Evolutionary conservation across 2,888 invertebrate genomes (phyloP).

Genomic region (Drosophila atroscutellata): DNA sequence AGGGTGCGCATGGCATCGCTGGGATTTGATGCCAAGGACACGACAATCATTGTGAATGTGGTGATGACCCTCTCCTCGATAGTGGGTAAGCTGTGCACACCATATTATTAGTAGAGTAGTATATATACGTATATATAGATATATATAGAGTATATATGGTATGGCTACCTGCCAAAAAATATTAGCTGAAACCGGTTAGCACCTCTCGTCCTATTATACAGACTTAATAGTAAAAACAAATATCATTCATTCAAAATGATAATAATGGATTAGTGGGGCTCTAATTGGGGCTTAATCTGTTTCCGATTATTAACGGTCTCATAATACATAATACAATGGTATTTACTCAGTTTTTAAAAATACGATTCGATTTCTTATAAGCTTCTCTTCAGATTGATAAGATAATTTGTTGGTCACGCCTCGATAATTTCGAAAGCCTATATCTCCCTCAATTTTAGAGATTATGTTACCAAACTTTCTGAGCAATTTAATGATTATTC

Average conservation of each 20-base stretch:
- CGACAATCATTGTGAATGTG: constrained; percentile 90
- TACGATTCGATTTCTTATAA: neutral
- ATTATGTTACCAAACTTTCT: neutral
- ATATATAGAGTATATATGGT: no score
- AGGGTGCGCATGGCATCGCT: constrained; percentile 87
- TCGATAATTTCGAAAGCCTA: no score
- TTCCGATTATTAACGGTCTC: neutral
- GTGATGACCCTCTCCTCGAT: constrained; percentile 89
- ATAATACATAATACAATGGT: no score
- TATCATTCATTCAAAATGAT: neutral
- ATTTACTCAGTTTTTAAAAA: neutral
- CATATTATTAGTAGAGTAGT: neutral
- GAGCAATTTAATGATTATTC: neutral
- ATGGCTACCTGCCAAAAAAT: no score
- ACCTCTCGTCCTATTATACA: no score
- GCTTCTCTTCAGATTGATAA: neutral
- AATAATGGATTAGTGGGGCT: neutral
- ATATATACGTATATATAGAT: neutral
- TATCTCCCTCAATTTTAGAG: neutral
- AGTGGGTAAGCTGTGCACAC: constrained; percentile 86
- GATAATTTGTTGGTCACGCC: neutral
- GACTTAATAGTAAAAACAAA: neutral
- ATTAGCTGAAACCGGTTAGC: no score
- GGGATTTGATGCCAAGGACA: constrained; percentile 88
- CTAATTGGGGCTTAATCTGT: neutral